These are phyloP conservation scores for Exephanes ischioxanthus DNA, from an alignment of 2,888 invertebrate genomes.

Conservation along the genomic window DNA sequence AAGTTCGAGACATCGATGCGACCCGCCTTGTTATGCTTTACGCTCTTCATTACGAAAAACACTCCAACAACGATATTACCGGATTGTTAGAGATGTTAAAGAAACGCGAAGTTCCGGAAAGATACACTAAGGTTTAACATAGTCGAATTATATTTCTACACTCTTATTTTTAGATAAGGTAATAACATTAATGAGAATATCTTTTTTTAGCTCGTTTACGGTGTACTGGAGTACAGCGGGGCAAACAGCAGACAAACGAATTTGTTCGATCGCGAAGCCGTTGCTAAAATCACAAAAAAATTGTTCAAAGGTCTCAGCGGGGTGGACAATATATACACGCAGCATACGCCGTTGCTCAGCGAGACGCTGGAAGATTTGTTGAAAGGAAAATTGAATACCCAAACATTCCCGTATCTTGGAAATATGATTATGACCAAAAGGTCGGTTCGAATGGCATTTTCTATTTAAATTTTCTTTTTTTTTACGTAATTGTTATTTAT, in stretches of 20 bases:
- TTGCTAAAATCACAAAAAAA: constrained; percentile 96
- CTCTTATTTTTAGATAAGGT: background rate
- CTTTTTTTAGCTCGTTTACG: constrained; percentile 86
- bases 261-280: constrained; percentile 93
- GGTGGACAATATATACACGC: constrained; percentile 99
- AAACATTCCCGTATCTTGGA: constrained; percentile 93
- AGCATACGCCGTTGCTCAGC: constrained; percentile 96
- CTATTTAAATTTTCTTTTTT: background rate
- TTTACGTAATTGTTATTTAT: constrained; percentile 65
- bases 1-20: constrained; percentile 92
- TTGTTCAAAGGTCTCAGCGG: constrained; percentile 96
- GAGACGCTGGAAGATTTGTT: constrained; percentile 96
- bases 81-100: constrained; percentile 91
- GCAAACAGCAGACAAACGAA: constrained; percentile 93
- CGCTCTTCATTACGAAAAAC: constrained; percentile 96
- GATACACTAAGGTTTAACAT: constrained; percentile 81
- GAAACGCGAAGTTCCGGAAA: constrained; percentile 90
- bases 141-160: background rate
- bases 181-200: background rate
- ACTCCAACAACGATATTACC: constrained; percentile 93
- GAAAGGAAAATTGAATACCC: constrained; percentile 95
- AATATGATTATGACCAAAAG: constrained; percentile 85
- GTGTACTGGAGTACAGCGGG: constrained; percentile 94
- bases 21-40: constrained; percentile 96
- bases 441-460: constrained; percentile 76